Percentiles rank a stretch among this genome's conserved stretches.
These are phyloP conservation scores for Dorcus parallelipipedus DNA, from an alignment of 2,888 invertebrate species.

Conservation along the genomic window DNA sequence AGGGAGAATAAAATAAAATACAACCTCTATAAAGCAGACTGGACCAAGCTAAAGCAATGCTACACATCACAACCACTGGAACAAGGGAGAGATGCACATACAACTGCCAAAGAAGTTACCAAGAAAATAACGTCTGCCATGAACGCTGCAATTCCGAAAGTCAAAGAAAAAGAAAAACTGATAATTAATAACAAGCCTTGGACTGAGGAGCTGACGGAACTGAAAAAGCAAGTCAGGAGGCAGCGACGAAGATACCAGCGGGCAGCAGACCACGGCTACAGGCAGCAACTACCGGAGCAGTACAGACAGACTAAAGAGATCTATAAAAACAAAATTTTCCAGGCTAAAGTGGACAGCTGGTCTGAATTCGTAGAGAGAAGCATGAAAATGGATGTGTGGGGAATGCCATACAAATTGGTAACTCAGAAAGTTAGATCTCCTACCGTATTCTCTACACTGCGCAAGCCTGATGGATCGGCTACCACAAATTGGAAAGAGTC, in stretches of 20 bases:
- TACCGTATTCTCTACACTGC: not conserved
- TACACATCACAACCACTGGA: not conserved
- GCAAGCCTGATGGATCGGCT: no score
- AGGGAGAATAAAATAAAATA: not conserved
- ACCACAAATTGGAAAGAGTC: no score
- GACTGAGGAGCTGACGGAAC: not conserved
- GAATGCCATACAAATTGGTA: not conserved
- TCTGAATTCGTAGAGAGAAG: not conserved
- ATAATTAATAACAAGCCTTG: not conserved
- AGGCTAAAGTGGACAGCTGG: not conserved
- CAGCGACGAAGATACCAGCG: not conserved
- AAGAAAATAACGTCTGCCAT: not conserved
- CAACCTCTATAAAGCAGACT: constrained; percentile 3
- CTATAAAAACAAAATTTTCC: not conserved
- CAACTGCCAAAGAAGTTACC: not conserved
- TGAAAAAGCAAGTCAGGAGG: not conserved
- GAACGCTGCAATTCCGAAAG: not conserved
- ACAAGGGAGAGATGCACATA: not conserved
- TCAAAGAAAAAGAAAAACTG: not conserved
- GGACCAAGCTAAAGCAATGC: not conserved
- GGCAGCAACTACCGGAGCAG: not conserved
- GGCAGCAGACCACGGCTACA: not conserved
- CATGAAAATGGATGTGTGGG: not conserved
- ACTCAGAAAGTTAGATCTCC: constrained; percentile 3
- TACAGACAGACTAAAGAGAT: not conserved